Evolutionary conservation across 2,888 invertebrate genomes (phyloP).

Genomic region (Acholoe squamosa): DNA sequence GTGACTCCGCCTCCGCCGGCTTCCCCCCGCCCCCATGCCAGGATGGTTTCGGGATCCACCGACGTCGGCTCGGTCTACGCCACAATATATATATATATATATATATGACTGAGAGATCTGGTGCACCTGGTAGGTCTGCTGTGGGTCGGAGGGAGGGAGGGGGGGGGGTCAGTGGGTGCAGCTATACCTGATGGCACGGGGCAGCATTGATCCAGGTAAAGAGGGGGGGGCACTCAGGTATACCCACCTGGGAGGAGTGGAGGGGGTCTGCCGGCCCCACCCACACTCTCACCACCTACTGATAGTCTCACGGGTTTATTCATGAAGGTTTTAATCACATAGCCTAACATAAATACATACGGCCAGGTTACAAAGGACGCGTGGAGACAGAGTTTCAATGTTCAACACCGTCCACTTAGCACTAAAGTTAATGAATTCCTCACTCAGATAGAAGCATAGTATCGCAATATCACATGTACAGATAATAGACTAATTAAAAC

Average conservation of each 20-base stretch:
- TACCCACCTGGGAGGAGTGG: no score
- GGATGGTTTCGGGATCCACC: no score
- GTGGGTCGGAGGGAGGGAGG: neutral
- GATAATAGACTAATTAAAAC: no score
- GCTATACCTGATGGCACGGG: neutral
- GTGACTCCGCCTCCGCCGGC: no score
- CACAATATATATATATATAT: no score
- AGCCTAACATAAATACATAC: neutral
- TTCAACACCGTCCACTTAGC: neutral
- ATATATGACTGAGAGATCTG: neutral
- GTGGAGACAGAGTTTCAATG: neutral
- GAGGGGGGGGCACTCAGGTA: slow-evolving; percentile 9
- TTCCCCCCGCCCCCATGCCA: no score
- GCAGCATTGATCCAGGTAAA: slow-evolving; percentile 12
- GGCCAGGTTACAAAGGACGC: neutral
- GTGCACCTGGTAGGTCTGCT: slow-evolving; percentile 1
- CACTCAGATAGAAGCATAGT: no score
- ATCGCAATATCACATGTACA: no score
- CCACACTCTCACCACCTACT: neutral
- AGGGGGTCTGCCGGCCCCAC: neutral
- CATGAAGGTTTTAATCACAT: slow-evolving; percentile 19
- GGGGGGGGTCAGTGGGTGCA: slow-evolving; percentile 9
- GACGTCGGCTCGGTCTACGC: no score
- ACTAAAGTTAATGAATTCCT: no score
- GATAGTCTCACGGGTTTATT: neutral